phyloP scores from a whole-genome alignment of 2,113 vertebrate genomes.

The Tachysurus vachellii region DNA sequence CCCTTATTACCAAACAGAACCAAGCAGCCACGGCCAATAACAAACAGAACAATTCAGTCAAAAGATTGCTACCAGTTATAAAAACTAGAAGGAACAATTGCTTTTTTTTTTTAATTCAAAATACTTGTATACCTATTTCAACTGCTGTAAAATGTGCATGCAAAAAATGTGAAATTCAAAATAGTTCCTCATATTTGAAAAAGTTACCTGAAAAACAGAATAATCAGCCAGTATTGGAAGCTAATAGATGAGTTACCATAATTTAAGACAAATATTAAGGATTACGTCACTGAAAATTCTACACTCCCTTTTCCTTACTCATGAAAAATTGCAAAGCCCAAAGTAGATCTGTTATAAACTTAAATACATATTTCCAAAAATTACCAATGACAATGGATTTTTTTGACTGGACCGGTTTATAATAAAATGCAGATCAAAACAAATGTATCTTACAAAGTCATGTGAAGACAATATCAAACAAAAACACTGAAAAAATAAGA shows the following conservation, averaged over 20 bases:
- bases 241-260: neutral
- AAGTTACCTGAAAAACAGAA: constrained; percentile 16
- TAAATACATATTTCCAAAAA: constrained; percentile 46
- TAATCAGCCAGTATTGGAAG: constrained; percentile 9
- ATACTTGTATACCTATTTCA: constrained; percentile 50
- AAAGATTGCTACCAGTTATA: constrained; percentile 3
- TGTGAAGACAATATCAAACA: constrained; percentile 61
- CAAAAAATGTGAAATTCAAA: constrained; percentile 40
- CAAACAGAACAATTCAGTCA: constrained; percentile 5
- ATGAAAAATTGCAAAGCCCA: constrained; percentile 16
- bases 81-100: constrained; percentile 20
- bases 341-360: constrained; percentile 29
- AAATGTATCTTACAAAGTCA: constrained; percentile 71
- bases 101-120: constrained; percentile 49
- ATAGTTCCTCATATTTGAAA: constrained; percentile 18
- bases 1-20: neutral
- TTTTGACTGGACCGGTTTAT: constrained; percentile 72
- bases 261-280: constrained; percentile 4
- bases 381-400: constrained; percentile 37
- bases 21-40: neutral
- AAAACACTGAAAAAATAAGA: constrained; percentile 56
- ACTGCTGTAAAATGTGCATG: constrained; percentile 57
- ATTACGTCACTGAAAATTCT: constrained; percentile 24
- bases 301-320: neutral
- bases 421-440: constrained; percentile 72